Evolutionary conservation across 2,113 vertebrate species (phyloP).

Genomic region (Octodon degus): DNA sequence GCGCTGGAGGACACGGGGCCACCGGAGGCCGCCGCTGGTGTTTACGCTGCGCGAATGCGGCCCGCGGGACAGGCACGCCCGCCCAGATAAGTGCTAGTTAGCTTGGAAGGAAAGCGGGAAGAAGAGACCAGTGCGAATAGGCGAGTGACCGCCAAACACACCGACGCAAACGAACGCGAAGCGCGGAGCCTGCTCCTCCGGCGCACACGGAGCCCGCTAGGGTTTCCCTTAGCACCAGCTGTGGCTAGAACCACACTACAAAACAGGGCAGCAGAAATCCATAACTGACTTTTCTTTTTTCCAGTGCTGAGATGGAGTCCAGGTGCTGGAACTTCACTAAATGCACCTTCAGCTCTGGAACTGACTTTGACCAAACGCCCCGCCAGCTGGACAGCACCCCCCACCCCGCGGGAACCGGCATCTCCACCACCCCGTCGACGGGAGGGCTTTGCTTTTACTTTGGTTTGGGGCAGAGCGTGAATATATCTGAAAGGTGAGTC

Average conservation of each 20-base stretch:
- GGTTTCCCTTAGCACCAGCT: background rate
- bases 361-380: background rate
- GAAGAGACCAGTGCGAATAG: constrained; percentile 53
- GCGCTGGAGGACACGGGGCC: background rate
- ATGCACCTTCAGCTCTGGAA: too few species aligned
- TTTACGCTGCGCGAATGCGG: constrained; percentile 49
- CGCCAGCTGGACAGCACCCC: too few species aligned
- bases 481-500: background rate
- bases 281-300: background rate
- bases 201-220: too few species aligned
- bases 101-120: constrained; percentile 65
- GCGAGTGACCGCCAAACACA: background rate
- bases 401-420: background rate
- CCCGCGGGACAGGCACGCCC: constrained; percentile 51
- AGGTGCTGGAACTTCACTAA: background rate
- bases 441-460: background rate
- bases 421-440: background rate
- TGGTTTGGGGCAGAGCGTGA: background rate
- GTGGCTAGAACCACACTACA: background rate
- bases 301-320: background rate
- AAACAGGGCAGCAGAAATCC: background rate
- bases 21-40: constrained; percentile 45
- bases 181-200: background rate
- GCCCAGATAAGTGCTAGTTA: constrained; percentile 55
- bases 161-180: background rate